Evolutionary conservation across 2,113 vertebrate genomes (phyloP).

Genomic region (Tor tambroides): DNA sequence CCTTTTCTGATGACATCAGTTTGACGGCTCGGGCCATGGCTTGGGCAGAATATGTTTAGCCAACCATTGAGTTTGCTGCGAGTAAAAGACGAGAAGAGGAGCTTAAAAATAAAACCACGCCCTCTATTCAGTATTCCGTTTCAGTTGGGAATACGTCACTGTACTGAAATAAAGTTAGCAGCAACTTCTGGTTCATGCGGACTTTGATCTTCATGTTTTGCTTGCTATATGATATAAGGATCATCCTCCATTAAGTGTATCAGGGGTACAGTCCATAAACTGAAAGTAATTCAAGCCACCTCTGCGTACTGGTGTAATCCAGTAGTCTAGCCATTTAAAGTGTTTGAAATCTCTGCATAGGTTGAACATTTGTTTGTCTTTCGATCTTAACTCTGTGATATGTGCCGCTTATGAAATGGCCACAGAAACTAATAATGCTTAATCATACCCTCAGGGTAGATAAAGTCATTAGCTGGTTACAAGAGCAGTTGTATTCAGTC

Average conservation of each 20-base stretch:
- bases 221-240: too few relatives aligned
- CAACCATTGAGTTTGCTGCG: too few relatives aligned
- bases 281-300: not conserved
- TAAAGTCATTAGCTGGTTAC: not conserved
- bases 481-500: not conserved
- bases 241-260: not conserved
- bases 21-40: too few relatives aligned
- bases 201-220: too few relatives aligned
- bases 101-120: too few relatives aligned
- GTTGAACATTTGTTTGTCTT: not conserved
- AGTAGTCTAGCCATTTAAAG: not conserved
- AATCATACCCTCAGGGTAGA: not conserved
- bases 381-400: not conserved
- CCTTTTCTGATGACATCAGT: too few relatives aligned
- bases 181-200: too few relatives aligned
- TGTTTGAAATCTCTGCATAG: not conserved
- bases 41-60: too few relatives aligned
- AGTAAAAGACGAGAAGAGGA: too few relatives aligned
- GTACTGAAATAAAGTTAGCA: too few relatives aligned
- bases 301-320: not conserved
- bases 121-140: too few relatives aligned
- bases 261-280: not conserved
- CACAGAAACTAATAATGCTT: not conserved
- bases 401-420: not conserved
- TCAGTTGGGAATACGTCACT: too few relatives aligned